A percentile compares a stretch with the other conserved stretches of the same genome.
Evolutionary conservation across 2,797 vertebrate genomes (phyloP).

Genomic region (Sarcophilus harrisii): DNA sequence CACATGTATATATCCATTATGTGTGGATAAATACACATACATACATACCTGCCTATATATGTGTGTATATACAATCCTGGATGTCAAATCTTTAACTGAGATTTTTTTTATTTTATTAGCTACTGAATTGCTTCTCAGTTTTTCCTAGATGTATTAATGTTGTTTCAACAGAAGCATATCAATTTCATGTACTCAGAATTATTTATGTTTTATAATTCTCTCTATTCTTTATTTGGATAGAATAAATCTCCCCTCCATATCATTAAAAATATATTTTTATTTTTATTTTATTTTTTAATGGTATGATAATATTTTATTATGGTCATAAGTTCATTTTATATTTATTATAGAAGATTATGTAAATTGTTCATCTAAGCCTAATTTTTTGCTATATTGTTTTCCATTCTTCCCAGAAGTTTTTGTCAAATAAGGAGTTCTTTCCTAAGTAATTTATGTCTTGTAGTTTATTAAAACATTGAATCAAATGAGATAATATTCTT

Average conservation of each 20-base stretch:
- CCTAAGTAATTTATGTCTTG: not conserved
- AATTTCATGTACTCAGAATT: not conserved
- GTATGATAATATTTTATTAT: not conserved
- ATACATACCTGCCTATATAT: not conserved
- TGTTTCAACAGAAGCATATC: not conserved
- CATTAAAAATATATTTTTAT: not conserved
- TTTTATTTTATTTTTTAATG: not conserved
- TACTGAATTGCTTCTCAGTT: not conserved
- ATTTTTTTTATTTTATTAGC: not conserved
- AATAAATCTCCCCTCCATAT: not conserved
- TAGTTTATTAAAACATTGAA: not conserved
- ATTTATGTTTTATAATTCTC: not conserved
- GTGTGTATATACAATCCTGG: not conserved
- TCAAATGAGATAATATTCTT: not conserved
- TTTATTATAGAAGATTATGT: not conserved
- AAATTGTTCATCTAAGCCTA: not conserved
- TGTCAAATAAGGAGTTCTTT: not conserved
- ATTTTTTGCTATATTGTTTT: not conserved
- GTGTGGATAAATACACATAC: too few species aligned
- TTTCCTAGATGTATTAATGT: not conserved
- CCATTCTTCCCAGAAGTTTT: not conserved
- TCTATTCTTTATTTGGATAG: not conserved
- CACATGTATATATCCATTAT: too few species aligned
- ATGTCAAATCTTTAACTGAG: not conserved
- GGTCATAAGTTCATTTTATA: not conserved